Conservation (phyloP, 2,113 vertebrate species). For the Pao palembangensis region DNA sequence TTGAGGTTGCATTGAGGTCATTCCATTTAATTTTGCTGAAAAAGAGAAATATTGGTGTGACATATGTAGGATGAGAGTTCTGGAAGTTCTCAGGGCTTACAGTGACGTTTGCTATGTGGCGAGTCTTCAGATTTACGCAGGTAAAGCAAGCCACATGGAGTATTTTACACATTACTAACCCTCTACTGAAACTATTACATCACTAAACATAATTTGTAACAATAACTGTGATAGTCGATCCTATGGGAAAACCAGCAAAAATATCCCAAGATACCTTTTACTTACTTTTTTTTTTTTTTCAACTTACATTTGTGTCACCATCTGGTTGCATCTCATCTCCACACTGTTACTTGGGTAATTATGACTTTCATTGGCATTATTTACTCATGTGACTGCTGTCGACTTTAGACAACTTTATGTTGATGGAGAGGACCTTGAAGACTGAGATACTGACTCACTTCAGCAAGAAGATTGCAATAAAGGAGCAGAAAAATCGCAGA, state of each 20-base stretch:
- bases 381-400: conserved; percentile 12
- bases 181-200: conserved; percentile 18
- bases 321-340: conserved; percentile 48
- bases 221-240: conserved; percentile 13
- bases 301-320: conserved; percentile 33
- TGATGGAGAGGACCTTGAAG: background rate
- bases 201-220: conserved; percentile 7
- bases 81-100: conserved; percentile 29
- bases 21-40: conserved; percentile 3
- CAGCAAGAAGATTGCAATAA: conserved; percentile 17
- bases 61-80: background rate
- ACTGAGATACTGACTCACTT: conserved; percentile 3
- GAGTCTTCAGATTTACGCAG: conserved; percentile 29
- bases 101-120: conserved; percentile 26
- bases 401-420: conserved; percentile 17
- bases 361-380: conserved; percentile 19
- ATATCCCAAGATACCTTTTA: conserved; percentile 15
- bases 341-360: background rate
- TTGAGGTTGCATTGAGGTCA: background rate
- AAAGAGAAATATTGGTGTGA: conserved; percentile 1
- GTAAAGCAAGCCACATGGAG: conserved; percentile 42
- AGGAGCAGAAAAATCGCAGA: conserved; percentile 23
- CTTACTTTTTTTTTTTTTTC: conserved; percentile 10
- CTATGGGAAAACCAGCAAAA: conserved; percentile 1
- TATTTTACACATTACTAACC: conserved; percentile 31